Percentiles rank a stretch among this genome's conserved stretches.
Conservation (phyloP, 2,113 vertebrate species). For the Astatoreochromis straeleni region DNA sequence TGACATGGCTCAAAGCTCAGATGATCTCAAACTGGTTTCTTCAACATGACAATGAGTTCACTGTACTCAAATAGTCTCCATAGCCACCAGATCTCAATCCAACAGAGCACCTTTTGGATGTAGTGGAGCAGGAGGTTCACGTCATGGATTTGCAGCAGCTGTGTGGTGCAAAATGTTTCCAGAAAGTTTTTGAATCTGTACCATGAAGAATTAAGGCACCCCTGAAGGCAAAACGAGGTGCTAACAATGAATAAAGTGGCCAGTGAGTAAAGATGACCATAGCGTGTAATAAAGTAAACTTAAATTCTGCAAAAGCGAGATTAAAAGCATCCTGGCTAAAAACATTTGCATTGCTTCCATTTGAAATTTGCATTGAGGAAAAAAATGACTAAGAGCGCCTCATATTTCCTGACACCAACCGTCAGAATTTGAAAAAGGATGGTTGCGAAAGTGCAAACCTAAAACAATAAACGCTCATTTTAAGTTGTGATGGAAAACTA, state of each 20-base stretch:
- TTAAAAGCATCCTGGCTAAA: not conserved
- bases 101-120: not conserved
- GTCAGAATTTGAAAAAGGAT: not conserved
- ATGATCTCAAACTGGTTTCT: not conserved
- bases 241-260: not conserved
- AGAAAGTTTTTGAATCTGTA: not conserved
- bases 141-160: not conserved
- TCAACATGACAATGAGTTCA: not conserved
- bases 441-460: not conserved
- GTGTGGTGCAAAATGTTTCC: not conserved
- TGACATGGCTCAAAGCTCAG: not conserved
- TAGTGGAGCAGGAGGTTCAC: not conserved
- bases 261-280: not conserved
- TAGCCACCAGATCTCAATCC: not conserved
- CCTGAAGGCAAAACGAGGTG: not conserved
- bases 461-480: not conserved
- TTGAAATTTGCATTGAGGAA: not conserved
- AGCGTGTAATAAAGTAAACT: not conserved
- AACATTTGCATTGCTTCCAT: not conserved
- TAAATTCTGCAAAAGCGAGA: not conserved
- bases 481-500: not conserved
- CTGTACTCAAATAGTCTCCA: not conserved
- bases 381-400: not conserved
- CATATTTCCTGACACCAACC: not conserved
- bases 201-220: not conserved